Base-by-base conservation (phyloP, 37 sponge, comb jelly and placozoan species). In the Bolinopsis microptera region DNA sequence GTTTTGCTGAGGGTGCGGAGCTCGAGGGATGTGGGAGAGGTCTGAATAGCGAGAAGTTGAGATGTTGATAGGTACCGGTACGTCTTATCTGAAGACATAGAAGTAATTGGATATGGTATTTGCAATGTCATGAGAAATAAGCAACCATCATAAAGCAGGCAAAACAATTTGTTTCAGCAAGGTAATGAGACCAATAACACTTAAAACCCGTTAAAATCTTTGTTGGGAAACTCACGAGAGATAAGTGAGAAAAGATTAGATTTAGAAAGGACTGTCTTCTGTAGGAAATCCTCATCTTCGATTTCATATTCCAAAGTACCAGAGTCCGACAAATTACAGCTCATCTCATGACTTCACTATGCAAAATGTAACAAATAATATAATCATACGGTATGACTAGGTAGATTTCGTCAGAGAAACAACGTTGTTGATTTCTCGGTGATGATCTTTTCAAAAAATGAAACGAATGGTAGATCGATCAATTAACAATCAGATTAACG, bases 201-300 rank as follows among this genome's bases (percentile, higher is more conserved):
- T n/a, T n/a, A n/a, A n/a, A n/a, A n/a, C n/a, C n/a, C n/a, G n/a
- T n/a, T n/a, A n/a, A n/a, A n/a, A n/a, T n/a, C n/a, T n/a, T n/a
- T n/a, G n/a, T n/a, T n/a, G n/a, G n/a, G n/a, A n/a, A n/a, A 86
- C 90, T 86, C 90, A 86, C 90, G 90, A 40, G 41, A 41, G 16
- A 86, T 21, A n/a, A 41, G 25, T 25, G 41, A 33, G 90, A 41
- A 86, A n/a, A 86, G 90, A 25, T 28, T 35, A 40, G 61, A 28
- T 41, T 41, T 39, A 26, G 36, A 41, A 28, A 86, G 90, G 25
- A 86, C 26, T 18, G 36, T 41, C 61, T 40, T 39, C 90, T 86
- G 48, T 24, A 86, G 35, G 61, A 40, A 38, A 28, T 86, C 35
- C 25, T 5, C 36, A 39, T 41, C 90, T 28, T 21, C 61, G 0